Base-by-base conservation (phyloP, 2,888 invertebrate species). In the Escarpia spicata region DNA sequence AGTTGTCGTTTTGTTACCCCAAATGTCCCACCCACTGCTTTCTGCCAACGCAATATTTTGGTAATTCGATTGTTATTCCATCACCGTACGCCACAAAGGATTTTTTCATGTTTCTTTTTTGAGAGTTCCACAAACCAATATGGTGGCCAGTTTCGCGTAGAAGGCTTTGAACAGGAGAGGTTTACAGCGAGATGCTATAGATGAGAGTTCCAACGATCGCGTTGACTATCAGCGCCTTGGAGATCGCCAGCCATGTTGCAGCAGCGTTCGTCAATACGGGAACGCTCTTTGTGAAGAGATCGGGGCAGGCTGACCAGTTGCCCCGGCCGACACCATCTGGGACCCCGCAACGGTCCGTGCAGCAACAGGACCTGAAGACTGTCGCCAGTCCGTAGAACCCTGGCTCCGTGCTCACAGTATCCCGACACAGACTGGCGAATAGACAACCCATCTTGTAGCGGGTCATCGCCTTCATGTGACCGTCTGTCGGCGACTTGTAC, bases 401-500 rank as follows among this genome's bases (percentile, higher is more conserved):
- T 19, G 92, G 92, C 43, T 44, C 91, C 37, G 43, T 91, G n/a
- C 43, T 15, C 6, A 91, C 91, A 3, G 43, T 15, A n/a, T 92
- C 92, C 19, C 31, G n/a, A 44, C 92, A 92, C 89, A 92, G 75
- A 19, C 58, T 43, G n/a, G 60, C 60, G 44, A 58, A 75, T n/a
- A 75, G 43, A 89, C 92, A 92, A 2, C 92, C 92, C 92, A 92
- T 92, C 43, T 60, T 26, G 37, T 92, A 60, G 43, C 75, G 45
- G 89, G 75, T 92, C 75, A 75, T 75, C 75, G 19, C n/a, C 31
- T 60, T 52, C 26, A 26, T n/a, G 15, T n/a, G 31, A 1, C 89
- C 89, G 92, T 92, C 89, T 37, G 60, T 92, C 92, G 91, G 91
- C n/a, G 91, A 91, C 19, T n/a, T 44, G 58, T 91, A 91, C 91